phyloP scores from a whole-genome alignment of 2,888 invertebrate species.

The Anticlea derivata region DNA sequence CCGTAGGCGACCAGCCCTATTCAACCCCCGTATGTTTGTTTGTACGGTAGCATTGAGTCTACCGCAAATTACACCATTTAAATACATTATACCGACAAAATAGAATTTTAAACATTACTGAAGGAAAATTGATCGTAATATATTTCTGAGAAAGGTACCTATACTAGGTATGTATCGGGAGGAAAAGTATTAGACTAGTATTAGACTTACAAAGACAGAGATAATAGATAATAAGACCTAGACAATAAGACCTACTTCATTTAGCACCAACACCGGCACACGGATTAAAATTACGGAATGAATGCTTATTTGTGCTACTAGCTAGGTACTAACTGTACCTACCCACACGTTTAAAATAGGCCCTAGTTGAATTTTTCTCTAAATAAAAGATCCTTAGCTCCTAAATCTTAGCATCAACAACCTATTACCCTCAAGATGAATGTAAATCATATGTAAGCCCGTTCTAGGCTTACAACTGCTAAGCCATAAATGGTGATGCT shows the following conservation, averaged over 20 bases:
- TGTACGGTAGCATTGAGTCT: constrained; percentile 33
- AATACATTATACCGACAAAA: constrained; percentile 28
- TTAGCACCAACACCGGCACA: too few relatives aligned
- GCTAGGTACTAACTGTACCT: too few relatives aligned
- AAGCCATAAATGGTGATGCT: constrained; percentile 63
- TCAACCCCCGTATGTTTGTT: constrained; percentile 42
- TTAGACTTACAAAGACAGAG: too few relatives aligned
- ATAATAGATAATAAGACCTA: too few relatives aligned
- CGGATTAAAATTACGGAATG: too few relatives aligned
- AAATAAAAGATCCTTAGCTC: neutral
- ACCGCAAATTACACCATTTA: constrained; percentile 31
- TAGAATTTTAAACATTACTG: constrained; percentile 27
- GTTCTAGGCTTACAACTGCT: constrained; percentile 38
- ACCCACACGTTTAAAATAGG: too few relatives aligned
- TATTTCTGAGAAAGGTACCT: neutral
- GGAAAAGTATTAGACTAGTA: neutral
- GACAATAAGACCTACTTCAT: too few relatives aligned
- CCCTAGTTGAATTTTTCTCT: too few relatives aligned
- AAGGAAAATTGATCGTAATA: constrained; percentile 18
- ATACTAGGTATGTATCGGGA: neutral
- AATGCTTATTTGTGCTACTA: too few relatives aligned
- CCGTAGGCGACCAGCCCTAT: constrained; percentile 28
- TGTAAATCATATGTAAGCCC: constrained; percentile 39
- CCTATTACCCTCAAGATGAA: constrained; percentile 32
- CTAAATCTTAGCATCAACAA: constrained; percentile 7